Base-by-base conservation (phyloP, 1,140 invertebrate species). In the Cephus cinctus region DNA sequence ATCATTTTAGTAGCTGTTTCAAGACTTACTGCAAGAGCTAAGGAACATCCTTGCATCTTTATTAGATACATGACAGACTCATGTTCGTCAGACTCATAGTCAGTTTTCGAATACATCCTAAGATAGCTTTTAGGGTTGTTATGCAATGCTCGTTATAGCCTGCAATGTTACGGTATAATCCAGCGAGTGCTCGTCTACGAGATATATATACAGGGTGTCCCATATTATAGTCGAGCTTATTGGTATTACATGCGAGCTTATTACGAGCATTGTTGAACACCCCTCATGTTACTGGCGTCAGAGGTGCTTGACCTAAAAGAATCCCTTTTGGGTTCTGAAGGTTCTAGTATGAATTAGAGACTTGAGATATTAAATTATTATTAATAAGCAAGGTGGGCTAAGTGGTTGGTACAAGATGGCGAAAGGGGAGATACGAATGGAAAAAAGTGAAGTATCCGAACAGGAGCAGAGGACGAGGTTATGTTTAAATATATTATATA, bases 261-360 rank as follows among this genome's bases (percentile, higher is more conserved):
- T n/a, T n/a, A 27, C 25, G 25, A 27, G 25, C 6, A 27, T 6
- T 27, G 25, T 27, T 27, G 25, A n/a, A 27, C 25, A 8, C 25
- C 46, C 55, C 56, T 60, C 50, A 55, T 46, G 52, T 61, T 61
- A 61, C 57, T 58, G 59, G 54, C 50, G 48, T 55, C 51, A 50
- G 43, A 53, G 52, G 49, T 60, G 50, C 57, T 63, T 63, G 61
- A 60, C 61, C 61, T 52, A 52, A 58, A 58, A 63, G 60, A 40
- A n/a, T n/a, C n/a, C n/a, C 38, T 50, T 6, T 50, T 36, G 40
- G 46, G 47, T 25, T 15, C 36, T 8, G 9, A 22, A 39, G 39
- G 43, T 46, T 50, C 50, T 46, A 47, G 47, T 51, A 56, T 50
- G 40, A 59, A 52, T 53, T 49, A 57, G 22, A 30, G 30, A 46